Percentiles rank a stretch among this genome's conserved stretches.
Conservation (phyloP, 2,113 vertebrate genomes). For the Pomatostomus ruficeps region DNA sequence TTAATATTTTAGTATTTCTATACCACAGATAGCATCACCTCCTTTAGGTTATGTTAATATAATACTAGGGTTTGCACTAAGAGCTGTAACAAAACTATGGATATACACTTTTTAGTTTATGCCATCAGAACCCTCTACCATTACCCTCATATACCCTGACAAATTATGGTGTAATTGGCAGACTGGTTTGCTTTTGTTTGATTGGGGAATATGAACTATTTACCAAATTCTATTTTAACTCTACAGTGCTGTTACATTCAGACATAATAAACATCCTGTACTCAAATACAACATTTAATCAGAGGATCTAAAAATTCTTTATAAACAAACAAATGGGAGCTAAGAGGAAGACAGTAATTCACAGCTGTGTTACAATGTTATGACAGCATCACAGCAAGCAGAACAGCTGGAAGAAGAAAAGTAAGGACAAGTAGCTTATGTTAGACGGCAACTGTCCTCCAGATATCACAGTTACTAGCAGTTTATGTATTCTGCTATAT, state of each 20-base stretch:
- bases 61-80: background rate
- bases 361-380: background rate
- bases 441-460: background rate
- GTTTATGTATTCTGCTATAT: background rate
- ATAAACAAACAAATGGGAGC: background rate
- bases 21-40: background rate
- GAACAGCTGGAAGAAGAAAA: background rate
- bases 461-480: background rate
- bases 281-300: background rate
- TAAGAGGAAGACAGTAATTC: background rate
- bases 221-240: background rate
- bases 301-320: background rate
- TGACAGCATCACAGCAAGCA: background rate
- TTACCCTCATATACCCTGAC: background rate
- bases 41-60: background rate
- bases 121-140: background rate
- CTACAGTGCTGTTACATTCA: background rate
- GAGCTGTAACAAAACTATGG: background rate
- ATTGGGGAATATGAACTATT: background rate
- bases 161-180: background rate
- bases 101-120: background rate
- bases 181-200: background rate
- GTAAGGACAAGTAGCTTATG: background rate
- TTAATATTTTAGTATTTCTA: conserved; percentile 33
- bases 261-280: background rate